A percentile compares a stretch with the other conserved stretches of the same genome.
Conservation (phyloP, 2,888 invertebrate genomes). For the Lumbricus terrestris region DNA sequence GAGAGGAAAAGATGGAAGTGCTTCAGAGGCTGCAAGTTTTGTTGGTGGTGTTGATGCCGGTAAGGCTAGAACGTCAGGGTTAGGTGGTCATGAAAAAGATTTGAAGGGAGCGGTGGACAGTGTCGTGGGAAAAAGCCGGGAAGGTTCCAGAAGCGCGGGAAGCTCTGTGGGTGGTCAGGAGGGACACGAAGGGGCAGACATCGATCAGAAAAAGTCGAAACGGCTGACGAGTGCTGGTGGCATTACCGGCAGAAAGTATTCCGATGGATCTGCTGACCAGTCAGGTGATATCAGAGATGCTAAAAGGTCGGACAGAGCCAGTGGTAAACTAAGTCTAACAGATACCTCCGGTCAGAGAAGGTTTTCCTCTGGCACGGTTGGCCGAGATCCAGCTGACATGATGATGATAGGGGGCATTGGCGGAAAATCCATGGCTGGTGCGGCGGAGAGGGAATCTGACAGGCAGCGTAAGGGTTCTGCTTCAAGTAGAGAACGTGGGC, state of each 20-base stretch:
- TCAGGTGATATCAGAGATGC: neutral
- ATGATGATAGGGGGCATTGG: neutral
- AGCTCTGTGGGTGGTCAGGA: no score
- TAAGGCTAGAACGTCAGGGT: neutral
- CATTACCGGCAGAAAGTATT: neutral
- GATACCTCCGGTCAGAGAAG: neutral
- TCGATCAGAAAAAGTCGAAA: no score
- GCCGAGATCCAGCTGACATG: neutral
- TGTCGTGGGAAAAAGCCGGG: neutral
- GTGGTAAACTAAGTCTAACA: neutral
- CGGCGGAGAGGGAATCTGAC: neutral
- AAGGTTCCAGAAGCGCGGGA: neutral
- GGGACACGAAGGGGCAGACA: no score
- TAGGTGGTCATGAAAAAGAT: neutral
- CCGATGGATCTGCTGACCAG: neutral
- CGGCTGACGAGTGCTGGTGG: no score
- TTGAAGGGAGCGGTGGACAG: neutral
- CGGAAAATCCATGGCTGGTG: neutral
- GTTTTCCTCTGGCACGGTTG: neutral
- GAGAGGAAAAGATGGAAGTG: neutral
- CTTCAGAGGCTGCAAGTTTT: neutral
- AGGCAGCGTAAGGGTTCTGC: neutral
- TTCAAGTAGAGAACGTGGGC: neutral
- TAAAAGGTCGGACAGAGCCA: neutral
- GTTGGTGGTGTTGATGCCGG: neutral